phyloP scores from a whole-genome alignment of 2,888 invertebrate species.

The Boloria selene region DNA sequence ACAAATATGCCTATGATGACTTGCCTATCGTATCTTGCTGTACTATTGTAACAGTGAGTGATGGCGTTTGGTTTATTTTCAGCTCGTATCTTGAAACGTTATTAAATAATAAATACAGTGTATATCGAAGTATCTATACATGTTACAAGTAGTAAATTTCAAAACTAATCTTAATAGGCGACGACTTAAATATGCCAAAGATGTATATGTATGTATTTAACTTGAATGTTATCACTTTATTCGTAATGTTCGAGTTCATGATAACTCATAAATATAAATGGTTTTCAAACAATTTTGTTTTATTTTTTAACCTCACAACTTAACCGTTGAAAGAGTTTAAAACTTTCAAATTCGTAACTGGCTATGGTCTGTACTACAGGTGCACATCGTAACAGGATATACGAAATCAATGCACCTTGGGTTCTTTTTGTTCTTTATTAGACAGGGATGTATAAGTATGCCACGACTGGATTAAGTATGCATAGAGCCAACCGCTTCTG shows the following conservation, averaged over 20 bases:
- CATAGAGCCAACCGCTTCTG: too few relatives aligned
- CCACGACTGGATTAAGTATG: too few relatives aligned
- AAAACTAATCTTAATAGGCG: slow-evolving; percentile 32
- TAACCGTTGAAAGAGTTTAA: background rate
- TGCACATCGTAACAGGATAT: too few relatives aligned
- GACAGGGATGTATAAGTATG: too few relatives aligned
- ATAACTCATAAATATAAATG: slow-evolving; percentile 75
- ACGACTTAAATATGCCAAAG: slow-evolving; percentile 36
- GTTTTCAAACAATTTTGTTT: slow-evolving; percentile 70
- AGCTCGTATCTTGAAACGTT: slow-evolving; percentile 27
- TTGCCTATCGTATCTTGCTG: too few relatives aligned
- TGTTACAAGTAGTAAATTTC: slow-evolving; percentile 35
- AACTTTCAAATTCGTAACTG: too few relatives aligned
- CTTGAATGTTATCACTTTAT: slow-evolving; percentile 76
- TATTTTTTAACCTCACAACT: slow-evolving; percentile 34
- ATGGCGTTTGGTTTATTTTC: slow-evolving; percentile 14
- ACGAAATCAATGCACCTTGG: too few relatives aligned
- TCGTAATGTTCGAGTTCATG: slow-evolving; percentile 67
- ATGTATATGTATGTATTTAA: slow-evolving; percentile 41
- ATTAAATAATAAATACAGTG: background rate
- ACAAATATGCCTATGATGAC: too few relatives aligned
- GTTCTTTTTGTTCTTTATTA: too few relatives aligned
- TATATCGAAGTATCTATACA: slow-evolving; percentile 4
- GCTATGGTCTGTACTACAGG: too few relatives aligned
- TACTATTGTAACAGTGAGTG: background rate